These are phyloP conservation scores for Quadroppia sp. DNA, from an alignment of 2,888 invertebrate species.

Conservation along the genomic window DNA sequence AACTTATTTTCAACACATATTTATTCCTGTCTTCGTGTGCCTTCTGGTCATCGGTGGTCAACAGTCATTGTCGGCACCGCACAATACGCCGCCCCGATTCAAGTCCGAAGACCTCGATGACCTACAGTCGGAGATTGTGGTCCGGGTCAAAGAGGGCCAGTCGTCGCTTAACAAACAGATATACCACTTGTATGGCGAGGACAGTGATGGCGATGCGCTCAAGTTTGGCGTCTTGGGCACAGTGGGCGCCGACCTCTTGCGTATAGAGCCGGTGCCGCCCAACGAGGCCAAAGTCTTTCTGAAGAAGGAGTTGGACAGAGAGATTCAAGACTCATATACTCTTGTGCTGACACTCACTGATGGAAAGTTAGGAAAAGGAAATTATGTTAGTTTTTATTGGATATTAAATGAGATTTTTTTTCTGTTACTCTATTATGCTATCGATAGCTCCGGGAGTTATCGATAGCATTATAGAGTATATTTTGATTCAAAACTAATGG, in stretches of 20 bases:
- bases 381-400: slow-evolving; percentile 47
- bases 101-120: slow-evolving; percentile 37
- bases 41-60: slow-evolving; percentile 11
- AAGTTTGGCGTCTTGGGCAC: slow-evolving; percentile 76
- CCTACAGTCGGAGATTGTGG: slow-evolving; percentile 66
- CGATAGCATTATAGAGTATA: no score
- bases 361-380: slow-evolving; percentile 74
- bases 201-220: slow-evolving; percentile 78
- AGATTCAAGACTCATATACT: slow-evolving; percentile 80
- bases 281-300: slow-evolving; percentile 82
- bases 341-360: slow-evolving; percentile 83
- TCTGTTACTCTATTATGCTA: no score
- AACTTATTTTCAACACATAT: not conserved
- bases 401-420: no score
- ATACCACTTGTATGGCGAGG: slow-evolving; percentile 73
- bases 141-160: slow-evolving; percentile 78
- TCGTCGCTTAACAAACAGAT: slow-evolving; percentile 52
- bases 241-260: slow-evolving; percentile 69
- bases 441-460: no score
- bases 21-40: not conserved
- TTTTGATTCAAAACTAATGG: no score
- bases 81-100: slow-evolving; percentile 39
- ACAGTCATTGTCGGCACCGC: not conserved
- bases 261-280: slow-evolving; percentile 72
- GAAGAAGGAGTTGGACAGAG: slow-evolving; percentile 82